Evolutionary conservation across 1,140 invertebrate genomes (phyloP), one percentile per base, ranked within the genome.

Genomic region (Saccostrea echinata): DNA sequence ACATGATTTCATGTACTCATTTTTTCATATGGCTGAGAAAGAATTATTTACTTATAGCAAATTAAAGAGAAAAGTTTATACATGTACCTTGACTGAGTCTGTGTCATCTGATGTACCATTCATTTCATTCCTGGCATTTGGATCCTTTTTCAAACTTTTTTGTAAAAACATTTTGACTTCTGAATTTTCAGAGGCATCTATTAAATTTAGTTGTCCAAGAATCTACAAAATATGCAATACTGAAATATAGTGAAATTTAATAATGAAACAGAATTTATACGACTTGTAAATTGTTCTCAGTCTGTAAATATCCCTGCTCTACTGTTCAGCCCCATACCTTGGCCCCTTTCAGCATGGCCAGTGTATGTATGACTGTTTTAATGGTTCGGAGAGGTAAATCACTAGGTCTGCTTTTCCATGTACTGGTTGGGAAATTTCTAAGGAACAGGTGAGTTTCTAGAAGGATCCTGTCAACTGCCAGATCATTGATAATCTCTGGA

Each of bases 341-440:
- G 53, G 95, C 93, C 81, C 95, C 95, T 91, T 95, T 95, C 24
- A 94, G 91, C 89, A 95, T 95, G 57, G 95, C 97, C 94, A 98
- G 96, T 71, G 97, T 97, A 94, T 98, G 98, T 84, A 99, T 95
- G 90, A 99, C 96, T 0, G 98, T 99, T 95, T 98, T 99, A 30
- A 99, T 96, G 55, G 98, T 99, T 91, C 98, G 96, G 61, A 98
- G 92, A 1, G 97, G 97, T 30, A 97, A 97, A 93, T 98, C 97
- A 64, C 96, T 96, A 1, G 96, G 95, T 86, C 96, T 96, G 76
- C 96, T 96, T 93, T 97, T 97, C 97, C 97, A 98, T 93, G 97
- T 97, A 27, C 95, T 95, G 85, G 96, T 96, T 43, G 98, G 98
- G 95, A 97, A 98, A 86, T 97, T 97, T 87, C 96, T 96, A 53